A percentile compares a stretch with the other conserved stretches of the same genome.
These are phyloP conservation scores for Sicus ferrugineus DNA, from an alignment of 2,888 invertebrate genomes.

Conservation along the genomic window DNA sequence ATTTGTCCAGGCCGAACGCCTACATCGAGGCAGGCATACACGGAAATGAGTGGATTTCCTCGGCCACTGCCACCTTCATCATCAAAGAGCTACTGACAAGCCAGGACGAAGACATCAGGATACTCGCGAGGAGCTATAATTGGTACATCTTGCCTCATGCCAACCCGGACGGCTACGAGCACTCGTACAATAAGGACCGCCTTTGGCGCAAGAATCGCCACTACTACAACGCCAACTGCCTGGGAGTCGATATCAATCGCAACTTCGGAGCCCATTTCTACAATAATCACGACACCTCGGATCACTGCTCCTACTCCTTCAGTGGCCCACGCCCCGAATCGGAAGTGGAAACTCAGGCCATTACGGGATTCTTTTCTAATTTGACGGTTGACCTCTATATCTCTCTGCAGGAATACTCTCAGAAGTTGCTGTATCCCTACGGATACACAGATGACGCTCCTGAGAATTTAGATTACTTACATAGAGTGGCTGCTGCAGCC, in stretches of 20 bases:
- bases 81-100: slow-evolving; percentile 71
- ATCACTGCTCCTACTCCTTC: slow-evolving; percentile 64
- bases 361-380: slow-evolving; percentile 67
- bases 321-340: slow-evolving; percentile 69
- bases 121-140: slow-evolving; percentile 70
- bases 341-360: slow-evolving; percentile 68
- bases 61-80: slow-evolving; percentile 72
- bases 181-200: slow-evolving; percentile 79
- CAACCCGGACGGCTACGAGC: slow-evolving; percentile 87
- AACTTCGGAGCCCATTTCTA: slow-evolving; percentile 83
- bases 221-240: slow-evolving; percentile 68
- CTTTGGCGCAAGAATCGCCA: slow-evolving; percentile 83
- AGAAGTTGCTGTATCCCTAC: slow-evolving; percentile 75
- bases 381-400: slow-evolving; percentile 72
- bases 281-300: slow-evolving; percentile 66
- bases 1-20: slow-evolving; percentile 66
- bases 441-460: slow-evolving; percentile 70
- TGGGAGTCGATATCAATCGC: slow-evolving; percentile 82
- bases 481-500: slow-evolving; percentile 57
- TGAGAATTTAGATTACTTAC: slow-evolving; percentile 67
- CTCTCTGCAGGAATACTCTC: slow-evolving; percentile 79
- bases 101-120: slow-evolving; percentile 64
- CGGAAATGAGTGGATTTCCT: slow-evolving; percentile 79
- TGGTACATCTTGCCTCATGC: slow-evolving; percentile 81
- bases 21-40: slow-evolving; percentile 74